These are phyloP conservation scores for Bombylius discolor DNA, from an alignment of 2,888 invertebrate genomes.

Conservation along the genomic window DNA sequence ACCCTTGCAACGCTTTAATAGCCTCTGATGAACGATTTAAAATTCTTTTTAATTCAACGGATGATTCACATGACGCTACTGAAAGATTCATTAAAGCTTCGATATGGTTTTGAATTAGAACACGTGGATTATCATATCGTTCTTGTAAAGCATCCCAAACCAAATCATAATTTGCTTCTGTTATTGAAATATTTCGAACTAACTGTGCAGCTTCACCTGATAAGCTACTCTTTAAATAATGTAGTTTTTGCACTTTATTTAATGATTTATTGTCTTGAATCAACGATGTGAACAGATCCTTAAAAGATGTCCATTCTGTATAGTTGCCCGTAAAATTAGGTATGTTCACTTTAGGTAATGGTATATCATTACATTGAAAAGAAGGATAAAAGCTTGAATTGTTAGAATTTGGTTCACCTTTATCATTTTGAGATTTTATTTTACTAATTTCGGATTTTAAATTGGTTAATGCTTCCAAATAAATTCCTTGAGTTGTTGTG, in stretches of 20 bases:
- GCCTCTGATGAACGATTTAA: background rate
- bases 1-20: background rate
- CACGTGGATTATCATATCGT: background rate
- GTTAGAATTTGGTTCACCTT: too few relatives aligned
- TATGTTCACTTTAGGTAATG: background rate
- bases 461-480: background rate
- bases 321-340: background rate
- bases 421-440: too few relatives aligned
- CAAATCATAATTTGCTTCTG: background rate
- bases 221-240: background rate
- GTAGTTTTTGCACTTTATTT: background rate
- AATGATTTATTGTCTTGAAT: too few relatives aligned
- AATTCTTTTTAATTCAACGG: background rate
- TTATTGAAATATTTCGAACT: background rate
- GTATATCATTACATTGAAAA: background rate
- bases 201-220: background rate
- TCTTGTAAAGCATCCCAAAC: background rate
- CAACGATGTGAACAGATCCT: too few relatives aligned
- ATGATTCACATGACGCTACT: background rate
- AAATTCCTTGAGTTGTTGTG: background rate
- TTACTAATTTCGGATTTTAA: too few relatives aligned
- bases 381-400: background rate
- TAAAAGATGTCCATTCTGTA: background rate
- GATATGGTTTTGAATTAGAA: background rate
- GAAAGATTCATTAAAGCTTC: background rate